Evolutionary conservation across 2,797 vertebrate genomes (phyloP).

Genomic region (Parauchenoglanis punctatus): DNA sequence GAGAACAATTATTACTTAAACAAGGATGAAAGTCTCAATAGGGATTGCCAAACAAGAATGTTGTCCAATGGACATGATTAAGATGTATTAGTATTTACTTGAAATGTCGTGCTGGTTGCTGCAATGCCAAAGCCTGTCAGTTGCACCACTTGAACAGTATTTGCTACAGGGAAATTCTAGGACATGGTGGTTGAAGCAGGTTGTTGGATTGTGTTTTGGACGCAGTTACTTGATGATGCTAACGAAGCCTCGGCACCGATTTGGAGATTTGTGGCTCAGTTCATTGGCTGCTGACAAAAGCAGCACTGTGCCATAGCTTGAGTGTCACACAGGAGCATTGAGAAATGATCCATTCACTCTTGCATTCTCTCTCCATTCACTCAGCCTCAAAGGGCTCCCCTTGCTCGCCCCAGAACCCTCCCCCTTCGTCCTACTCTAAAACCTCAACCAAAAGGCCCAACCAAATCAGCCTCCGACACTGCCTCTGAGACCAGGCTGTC

Average conservation of each 20-base stretch:
- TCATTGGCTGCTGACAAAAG: constrained; percentile 72
- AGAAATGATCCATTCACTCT: constrained; percentile 66
- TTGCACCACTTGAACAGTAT: neutral
- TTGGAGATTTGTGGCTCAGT: constrained; percentile 60
- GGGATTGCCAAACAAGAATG: neutral
- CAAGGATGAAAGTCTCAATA: neutral
- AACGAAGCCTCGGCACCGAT: constrained; percentile 27
- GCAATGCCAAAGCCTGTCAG: neutral
- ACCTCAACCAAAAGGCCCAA: constrained; percentile 18
- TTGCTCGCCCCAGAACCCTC: constrained; percentile 57
- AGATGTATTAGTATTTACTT: neutral
- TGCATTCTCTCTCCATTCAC: constrained; percentile 65
- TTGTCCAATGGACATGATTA: neutral
- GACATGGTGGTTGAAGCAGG: neutral
- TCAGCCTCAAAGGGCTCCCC: constrained; percentile 56
- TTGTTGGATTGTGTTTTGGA: constrained; percentile 1
- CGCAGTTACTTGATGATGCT: constrained; percentile 28
- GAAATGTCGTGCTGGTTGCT: neutral
- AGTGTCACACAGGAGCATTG: constrained; percentile 67
- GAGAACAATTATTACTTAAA: neutral
- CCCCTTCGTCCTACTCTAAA: constrained; percentile 14
- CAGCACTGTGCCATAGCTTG: constrained; percentile 71
- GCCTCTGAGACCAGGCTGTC: constrained; percentile 22
- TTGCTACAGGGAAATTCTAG: neutral
- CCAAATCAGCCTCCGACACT: constrained; percentile 13